Percentiles rank a stretch among this genome's conserved stretches.
Evolutionary conservation across 2,888 invertebrate species (phyloP).

Genomic region (Limenitis camilla): DNA sequence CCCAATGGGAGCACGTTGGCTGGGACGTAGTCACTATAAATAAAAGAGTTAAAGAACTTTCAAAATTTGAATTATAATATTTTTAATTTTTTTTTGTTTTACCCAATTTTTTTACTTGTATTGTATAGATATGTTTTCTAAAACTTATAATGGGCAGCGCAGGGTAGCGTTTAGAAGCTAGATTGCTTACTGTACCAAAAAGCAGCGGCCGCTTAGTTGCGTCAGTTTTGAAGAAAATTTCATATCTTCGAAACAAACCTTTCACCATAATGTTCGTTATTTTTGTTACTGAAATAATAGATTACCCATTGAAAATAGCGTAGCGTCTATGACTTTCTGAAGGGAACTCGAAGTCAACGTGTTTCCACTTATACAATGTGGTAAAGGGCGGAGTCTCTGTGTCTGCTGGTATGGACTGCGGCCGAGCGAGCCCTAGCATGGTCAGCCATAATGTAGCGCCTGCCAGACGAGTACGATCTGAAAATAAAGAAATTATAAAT

Average conservation of each 20-base stretch:
- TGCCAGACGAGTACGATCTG: constrained; percentile 43
- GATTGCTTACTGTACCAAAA: too few species aligned
- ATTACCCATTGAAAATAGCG: constrained; percentile 75
- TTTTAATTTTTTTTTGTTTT: too few species aligned
- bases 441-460: constrained; percentile 67
- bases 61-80: not conserved
- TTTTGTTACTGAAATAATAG: not conserved
- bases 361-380: constrained; percentile 83
- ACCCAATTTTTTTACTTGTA: too few species aligned
- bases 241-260: too few species aligned
- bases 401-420: constrained; percentile 58
- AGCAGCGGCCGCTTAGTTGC: too few species aligned
- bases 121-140: too few species aligned
- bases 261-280: too few species aligned
- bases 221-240: too few species aligned
- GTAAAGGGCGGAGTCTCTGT: constrained; percentile 71
- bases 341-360: constrained; percentile 82
- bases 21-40: constrained; percentile 74
- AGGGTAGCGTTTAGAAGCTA: too few species aligned
- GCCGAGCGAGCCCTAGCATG: constrained; percentile 56
- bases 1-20: constrained; percentile 85
- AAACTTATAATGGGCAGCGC: too few species aligned
- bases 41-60: not conserved
- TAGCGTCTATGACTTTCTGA: constrained; percentile 69
- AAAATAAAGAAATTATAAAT: constrained; percentile 19